Base-by-base conservation (phyloP, 1,140 invertebrate genomes). In the Drosophila ambigua region DNA sequence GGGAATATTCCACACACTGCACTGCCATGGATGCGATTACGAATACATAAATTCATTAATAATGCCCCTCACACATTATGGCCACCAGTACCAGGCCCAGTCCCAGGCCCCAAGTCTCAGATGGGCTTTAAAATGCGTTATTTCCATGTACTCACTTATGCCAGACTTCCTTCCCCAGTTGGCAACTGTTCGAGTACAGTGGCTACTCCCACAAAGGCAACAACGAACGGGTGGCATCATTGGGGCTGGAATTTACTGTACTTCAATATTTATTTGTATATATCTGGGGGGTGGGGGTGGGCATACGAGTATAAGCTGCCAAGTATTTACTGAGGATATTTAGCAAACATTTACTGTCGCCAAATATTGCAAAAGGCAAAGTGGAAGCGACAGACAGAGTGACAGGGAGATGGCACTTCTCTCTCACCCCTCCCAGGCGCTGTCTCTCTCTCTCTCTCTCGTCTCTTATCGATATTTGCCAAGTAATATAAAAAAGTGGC, bases 401-500 rank as follows among this genome's bases (percentile, higher is more conserved):
- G 58, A 77, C 44, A 69, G 46, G 55, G 57, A 44, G 52, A 54
- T 44, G 57, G 57, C 51, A 35, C 65, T 20, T 35, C 35, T 43
- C 63, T 44, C 64, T 6, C 7, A 35, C 16, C 35, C 51, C 41
- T 35, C 41, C 44, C 48, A 20, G 20, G 20, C 20, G 2, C 20
- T 20, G 20, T 15, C 31, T 26, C 66, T 69, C 57, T 69, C 66
- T 28, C 16, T 16, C 16, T 16, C n/a, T 15, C 24, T 50, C 41
- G 28, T 41, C 46, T 61, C 73, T 72, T 87, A 88, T 88, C 83
- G 82, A 88, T 88, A 76, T 83, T 87, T 79, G 66, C 62, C 63
- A 88, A 87, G 82, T 82, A 88, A 87, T 83, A 85, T 80, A 87
- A 85, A 72, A 68, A 81, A 62, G 57, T 78, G 69, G 66, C 69